Evolutionary conservation across 2,888 invertebrate genomes (phyloP).

Genomic region (Plusia festucae): DNA sequence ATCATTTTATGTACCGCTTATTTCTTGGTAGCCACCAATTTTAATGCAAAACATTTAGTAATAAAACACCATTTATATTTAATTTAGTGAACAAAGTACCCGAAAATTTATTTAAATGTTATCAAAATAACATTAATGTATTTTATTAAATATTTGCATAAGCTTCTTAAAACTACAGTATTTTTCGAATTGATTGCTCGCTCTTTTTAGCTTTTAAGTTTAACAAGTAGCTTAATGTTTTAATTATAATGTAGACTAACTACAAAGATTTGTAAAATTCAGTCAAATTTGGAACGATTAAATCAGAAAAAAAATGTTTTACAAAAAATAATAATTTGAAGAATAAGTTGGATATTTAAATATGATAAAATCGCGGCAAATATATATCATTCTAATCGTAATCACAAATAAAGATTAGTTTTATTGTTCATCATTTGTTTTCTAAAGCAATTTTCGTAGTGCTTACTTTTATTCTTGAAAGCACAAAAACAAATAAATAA

Average conservation of each 20-base stretch:
- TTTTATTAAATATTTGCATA: too few relatives aligned
- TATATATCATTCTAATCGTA: neutral
- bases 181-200: neutral
- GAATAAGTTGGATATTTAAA: too few relatives aligned
- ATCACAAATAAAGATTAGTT: neutral
- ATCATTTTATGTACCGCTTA: too few relatives aligned
- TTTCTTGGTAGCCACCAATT: too few relatives aligned
- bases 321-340: too few relatives aligned
- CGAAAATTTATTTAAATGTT: neutral
- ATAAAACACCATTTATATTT: neutral
- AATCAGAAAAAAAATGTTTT: neutral
- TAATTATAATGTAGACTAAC: neutral
- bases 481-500: slow-evolving; percentile 1
- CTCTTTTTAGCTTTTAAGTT: neutral
- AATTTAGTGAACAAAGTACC: neutral
- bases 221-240: neutral
- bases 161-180: neutral
- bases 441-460: neutral
- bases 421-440: neutral
- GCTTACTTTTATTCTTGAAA: neutral
- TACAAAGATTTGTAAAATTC: neutral
- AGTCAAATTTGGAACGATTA: neutral
- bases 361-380: too few relatives aligned
- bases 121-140: neutral
- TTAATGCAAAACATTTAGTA: too few relatives aligned